These are phyloP conservation scores for Hypolimnas misippus DNA, from an alignment of 2,888 invertebrate species.

Conservation along the genomic window DNA sequence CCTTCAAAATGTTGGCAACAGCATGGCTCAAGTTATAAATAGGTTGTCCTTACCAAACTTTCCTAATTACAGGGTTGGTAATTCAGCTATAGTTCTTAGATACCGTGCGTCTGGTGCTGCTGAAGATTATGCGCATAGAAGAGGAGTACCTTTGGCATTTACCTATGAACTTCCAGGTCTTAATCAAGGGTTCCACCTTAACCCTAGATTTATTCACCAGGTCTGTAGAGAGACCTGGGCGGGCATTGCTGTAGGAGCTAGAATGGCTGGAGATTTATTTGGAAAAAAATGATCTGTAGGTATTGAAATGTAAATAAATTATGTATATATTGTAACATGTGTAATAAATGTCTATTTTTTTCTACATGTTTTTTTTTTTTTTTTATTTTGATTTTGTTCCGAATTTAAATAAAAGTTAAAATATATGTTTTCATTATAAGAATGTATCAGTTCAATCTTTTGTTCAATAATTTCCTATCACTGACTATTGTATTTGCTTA, in stretches of 20 bases:
- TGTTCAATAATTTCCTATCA: too few relatives aligned
- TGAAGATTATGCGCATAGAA: conserved; percentile 86
- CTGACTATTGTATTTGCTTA: too few relatives aligned
- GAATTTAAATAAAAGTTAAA: too few relatives aligned
- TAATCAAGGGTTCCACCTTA: conserved; percentile 82
- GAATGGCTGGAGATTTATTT: conserved; percentile 44
- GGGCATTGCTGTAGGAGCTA: conserved; percentile 78
- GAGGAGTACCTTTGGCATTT: conserved; percentile 83
- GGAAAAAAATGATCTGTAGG: conserved; percentile 7
- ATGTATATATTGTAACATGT: too few relatives aligned
- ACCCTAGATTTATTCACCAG: conserved; percentile 79
- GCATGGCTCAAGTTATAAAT: conserved; percentile 69
- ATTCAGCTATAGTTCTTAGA: conserved; percentile 73
- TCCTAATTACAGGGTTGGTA: conserved; percentile 81
- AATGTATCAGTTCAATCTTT: too few relatives aligned
- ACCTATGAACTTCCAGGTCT: conserved; percentile 86
- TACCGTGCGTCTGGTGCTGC: conserved; percentile 86
- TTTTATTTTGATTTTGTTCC: too few relatives aligned
- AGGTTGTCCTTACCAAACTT: conserved; percentile 56
- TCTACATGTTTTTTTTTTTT: too few relatives aligned
- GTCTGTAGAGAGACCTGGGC: conserved; percentile 85
- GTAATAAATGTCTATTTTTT: too few relatives aligned
- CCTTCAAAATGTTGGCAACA: conserved; percentile 70
- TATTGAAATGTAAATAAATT: too few relatives aligned
- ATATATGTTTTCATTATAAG: too few relatives aligned